Evolutionary conservation across 2,113 vertebrate species (phyloP), one percentile per base, ranked within the genome.

Genomic region (Vireo altiloquus): DNA sequence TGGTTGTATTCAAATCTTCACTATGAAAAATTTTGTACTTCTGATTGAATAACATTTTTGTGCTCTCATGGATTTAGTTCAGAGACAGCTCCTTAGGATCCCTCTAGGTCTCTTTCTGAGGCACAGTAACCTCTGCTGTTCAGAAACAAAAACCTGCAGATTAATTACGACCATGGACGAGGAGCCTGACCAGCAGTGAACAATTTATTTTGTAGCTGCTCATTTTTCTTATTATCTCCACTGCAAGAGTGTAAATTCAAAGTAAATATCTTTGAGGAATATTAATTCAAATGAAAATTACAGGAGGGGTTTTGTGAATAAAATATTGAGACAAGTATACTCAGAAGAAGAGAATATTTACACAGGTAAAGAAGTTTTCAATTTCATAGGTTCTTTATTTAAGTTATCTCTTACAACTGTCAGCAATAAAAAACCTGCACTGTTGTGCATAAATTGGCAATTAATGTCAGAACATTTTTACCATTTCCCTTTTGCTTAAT

Each of bases 401-500:
- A 49, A 77, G 30, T 72, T 92, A 35, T 47, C 12, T 89, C 59
- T 69, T 83, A 33, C 1, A 89, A 64, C 50, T 95, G n/a, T 57
- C 84, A 87, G 35, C 61, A 87, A 75, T 23, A 89, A 70, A 87
- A 95, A 24, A 0, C 5, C 15, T 80, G 25, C 10, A 74, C 14
- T 56, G 27, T 87, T 91, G 30, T 76, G 23, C 35, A 82, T 74
- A 77, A 94, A 93, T 82, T 19, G 12, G 16, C n/a, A 92, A 87
- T 79, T 94, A 61, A 74, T 52, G 50, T 85, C 27, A 89, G 85
- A 90, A 82, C 77, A 70, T 74, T 82, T 49, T 92, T 88, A 57
- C 24, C 15, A 46, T 52, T 91, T 87, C 39, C 89, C 27, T 72
- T 96, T 96, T 74, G 47, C 76, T 75, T 91, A 57, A 82, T 95